Base-by-base conservation (phyloP, 2,113 vertebrate genomes). In the Struthio camelus region DNA sequence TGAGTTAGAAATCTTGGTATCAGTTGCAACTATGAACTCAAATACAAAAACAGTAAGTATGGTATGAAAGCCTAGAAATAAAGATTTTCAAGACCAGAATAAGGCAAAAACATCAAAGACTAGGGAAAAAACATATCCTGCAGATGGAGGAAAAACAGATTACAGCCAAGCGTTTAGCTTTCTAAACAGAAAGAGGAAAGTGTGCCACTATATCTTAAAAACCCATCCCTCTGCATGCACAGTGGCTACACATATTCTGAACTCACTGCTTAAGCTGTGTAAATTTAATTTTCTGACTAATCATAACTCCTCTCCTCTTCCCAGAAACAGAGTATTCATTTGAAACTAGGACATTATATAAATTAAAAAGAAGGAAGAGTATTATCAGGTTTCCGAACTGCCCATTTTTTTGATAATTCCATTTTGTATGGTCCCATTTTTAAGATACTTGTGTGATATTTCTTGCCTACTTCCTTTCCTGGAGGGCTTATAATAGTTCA, bases 391-490 rank as follows among this genome's bases (percentile, higher is more conserved):
- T 93, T 53, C 62, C 59, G 90, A 79, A 80, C 34, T 82, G 44
- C 50, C 46, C 42, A 24, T 81, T 93, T 96, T 96, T 65, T 80
- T 66, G 9, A 73, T 79, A 95, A 95, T 89, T 18, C 32, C 10
- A 56, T 75, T 97, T 95, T 64, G 72, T 38, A 20, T 80, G 50
- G n/a, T 36, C 89, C 54, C 38, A 32, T 73, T 91, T 93, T 81
- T 93, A 75, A 69, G 23, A 17, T 42, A 65, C 2, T 3, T 28
- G 70, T 89, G 50, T 75, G 65, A 83, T 87, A 89, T 96, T 89
- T 85, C 80, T 92, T 87, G 58, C 66, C 36, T 59, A 11, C 18
- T 94, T 92, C 50, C 77, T 87, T 53, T 73, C 17, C 54, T 62
- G 73, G 30, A 92, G 67, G 72, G 50, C 20, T 40, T 23, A 44